Conservation (phyloP, 2,888 invertebrate species). For the Scaptomyza reducta region DNA sequence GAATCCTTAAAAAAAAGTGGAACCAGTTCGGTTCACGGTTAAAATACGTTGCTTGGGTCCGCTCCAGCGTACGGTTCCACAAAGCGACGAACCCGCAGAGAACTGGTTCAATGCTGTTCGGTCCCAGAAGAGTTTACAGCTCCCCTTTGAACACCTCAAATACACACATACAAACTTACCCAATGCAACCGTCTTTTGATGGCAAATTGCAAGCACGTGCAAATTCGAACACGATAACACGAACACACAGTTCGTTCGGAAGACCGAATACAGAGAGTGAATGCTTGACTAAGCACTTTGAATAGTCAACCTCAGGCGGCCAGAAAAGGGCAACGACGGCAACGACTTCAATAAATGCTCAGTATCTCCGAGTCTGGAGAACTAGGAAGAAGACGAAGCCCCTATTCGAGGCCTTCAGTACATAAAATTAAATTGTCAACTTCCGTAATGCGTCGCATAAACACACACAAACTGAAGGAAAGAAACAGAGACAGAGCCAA, state of each 20-base stretch:
- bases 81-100: too few species aligned
- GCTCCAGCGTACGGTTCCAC: too few species aligned
- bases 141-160: slow-evolving; percentile 35
- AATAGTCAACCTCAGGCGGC: slow-evolving; percentile 60
- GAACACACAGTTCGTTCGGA: slow-evolving; percentile 32
- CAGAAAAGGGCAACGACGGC: slow-evolving; percentile 39
- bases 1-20: too few species aligned
- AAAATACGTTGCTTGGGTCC: too few species aligned
- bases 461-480: slow-evolving; percentile 24
- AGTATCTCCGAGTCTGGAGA: slow-evolving; percentile 54
- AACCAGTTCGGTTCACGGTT: too few species aligned
- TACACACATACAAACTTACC: slow-evolving; percentile 8
- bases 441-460: slow-evolving; percentile 65
- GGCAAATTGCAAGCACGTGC: slow-evolving; percentile 77
- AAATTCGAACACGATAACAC: slow-evolving; percentile 68
- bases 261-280: slow-evolving; percentile 25
- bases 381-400: background rate
- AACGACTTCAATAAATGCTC: slow-evolving; percentile 73
- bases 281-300: slow-evolving; percentile 72
- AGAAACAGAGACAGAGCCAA: background rate
- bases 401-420: slow-evolving; percentile 42
- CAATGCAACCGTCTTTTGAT: slow-evolving; percentile 38
- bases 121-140: too few species aligned
- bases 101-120: too few species aligned
- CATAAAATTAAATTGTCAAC: slow-evolving; percentile 80